phyloP scores from a whole-genome alignment of 23 tunicate species.

The Oikopleura dioica region DNA sequence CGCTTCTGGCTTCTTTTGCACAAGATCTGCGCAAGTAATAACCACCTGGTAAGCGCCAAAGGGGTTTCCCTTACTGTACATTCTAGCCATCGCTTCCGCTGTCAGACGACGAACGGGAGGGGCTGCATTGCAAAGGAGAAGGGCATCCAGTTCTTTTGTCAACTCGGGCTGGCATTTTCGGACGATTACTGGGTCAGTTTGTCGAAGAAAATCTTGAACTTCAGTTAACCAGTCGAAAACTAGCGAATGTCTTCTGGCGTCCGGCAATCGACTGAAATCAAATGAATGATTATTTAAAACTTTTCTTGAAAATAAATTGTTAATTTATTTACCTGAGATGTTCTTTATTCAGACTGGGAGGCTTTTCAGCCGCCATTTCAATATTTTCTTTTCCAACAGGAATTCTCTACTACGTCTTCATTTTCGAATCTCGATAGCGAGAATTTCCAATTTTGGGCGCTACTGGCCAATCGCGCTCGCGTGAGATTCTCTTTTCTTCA shows the following conservation, averaged over 20 bases:
- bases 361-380: too few relatives aligned
- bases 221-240: neutral
- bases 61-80: neutral
- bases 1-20: neutral
- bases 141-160: neutral
- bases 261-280: too few relatives aligned
- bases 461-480: too few relatives aligned
- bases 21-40: neutral
- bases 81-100: neutral
- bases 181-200: neutral
- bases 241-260: neutral
- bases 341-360: too few relatives aligned
- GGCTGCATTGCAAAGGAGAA: neutral
- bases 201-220: neutral
- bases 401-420: too few relatives aligned
- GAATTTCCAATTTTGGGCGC: too few relatives aligned
- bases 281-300: too few relatives aligned
- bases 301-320: too few relatives aligned
- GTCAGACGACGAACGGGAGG: neutral
- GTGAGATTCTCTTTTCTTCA: too few relatives aligned
- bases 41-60: neutral
- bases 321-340: too few relatives aligned
- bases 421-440: too few relatives aligned
- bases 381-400: too few relatives aligned
- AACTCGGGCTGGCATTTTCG: neutral